Evolutionary conservation across 2,888 invertebrate genomes (phyloP), one percentile per base, ranked within the genome.

Genomic region (Ariolimax columbianus): DNA sequence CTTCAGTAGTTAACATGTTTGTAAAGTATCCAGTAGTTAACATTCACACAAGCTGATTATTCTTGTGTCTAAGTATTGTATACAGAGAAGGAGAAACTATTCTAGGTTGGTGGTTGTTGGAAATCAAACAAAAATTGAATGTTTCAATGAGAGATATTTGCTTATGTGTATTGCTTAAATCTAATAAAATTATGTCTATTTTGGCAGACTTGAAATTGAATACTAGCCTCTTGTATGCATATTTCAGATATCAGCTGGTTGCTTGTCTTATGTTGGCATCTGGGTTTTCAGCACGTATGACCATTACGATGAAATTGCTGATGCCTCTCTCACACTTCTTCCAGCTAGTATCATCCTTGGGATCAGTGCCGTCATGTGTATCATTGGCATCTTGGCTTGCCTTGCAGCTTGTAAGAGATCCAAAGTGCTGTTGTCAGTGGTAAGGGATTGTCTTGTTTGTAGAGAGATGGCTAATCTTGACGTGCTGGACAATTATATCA

Each of bases 381-480:
- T 93, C 36, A 88, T 93, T 38, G 93, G 93, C 17, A 85, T 92
- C 51, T 77, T 92, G 17, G 93, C 92, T 17, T 93, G 92, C 83
- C 84, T 92, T 43, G 92, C 91, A 51, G 92, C 92, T n/a, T 91
- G 84, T 88, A 93, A 93, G 87, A 93, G 93, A 83, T 91, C 90
- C 89, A 92, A 91, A 66, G 89, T 91, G 83, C 89, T 93, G 6
- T 87, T 93, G 47, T 91, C 91, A 36, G 86, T 90, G 87, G 93
- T 93, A 89, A 89, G 91, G 38, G 9, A 30, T 75, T 73, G 6
- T 43, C 43, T 30, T 66, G 66, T 66, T 17, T 66, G n/a, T n/a
- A n/a, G 51, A 14, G 9, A 14, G 51, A 14, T 59, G 19, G 7
- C 47, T 47, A 47, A 11, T 14, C 14, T 7, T 47, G 47, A 14